These are phyloP conservation scores for Trichacis sp. DNA, from an alignment of 2,888 invertebrate genomes.

Conservation along the genomic window DNA sequence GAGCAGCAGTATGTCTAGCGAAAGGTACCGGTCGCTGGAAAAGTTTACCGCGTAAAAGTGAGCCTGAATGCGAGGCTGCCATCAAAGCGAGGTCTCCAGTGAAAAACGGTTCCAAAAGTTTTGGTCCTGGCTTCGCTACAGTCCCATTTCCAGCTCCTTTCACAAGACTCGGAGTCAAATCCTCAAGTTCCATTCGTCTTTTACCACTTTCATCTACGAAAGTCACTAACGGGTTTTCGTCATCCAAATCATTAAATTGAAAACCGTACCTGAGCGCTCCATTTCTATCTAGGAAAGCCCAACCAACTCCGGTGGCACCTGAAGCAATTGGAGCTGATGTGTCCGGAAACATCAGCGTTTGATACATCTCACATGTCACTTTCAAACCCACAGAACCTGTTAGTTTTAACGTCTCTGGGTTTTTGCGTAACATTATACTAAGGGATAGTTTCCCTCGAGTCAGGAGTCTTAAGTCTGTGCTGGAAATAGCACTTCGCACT, in stretches of 20 bases:
- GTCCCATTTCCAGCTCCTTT: conserved; percentile 80
- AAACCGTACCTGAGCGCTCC: conserved; percentile 84
- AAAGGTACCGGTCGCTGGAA: conserved; percentile 79
- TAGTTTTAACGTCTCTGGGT: conserved; percentile 76
- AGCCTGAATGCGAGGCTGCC: conserved; percentile 72
- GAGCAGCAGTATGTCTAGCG: conserved; percentile 78
- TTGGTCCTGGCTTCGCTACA: conserved; percentile 81
- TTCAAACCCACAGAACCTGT: conserved; percentile 81
- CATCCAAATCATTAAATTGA: conserved; percentile 56
- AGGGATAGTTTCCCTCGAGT: conserved; percentile 82
- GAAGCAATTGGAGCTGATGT: conserved; percentile 64
- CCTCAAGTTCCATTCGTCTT: conserved; percentile 80
- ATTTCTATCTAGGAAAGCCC: conserved; percentile 83
- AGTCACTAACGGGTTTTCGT: conserved; percentile 73
- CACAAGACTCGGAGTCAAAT: conserved; percentile 75
- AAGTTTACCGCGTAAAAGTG: conserved; percentile 78
- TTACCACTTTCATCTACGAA: conserved; percentile 81
- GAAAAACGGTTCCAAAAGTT: conserved; percentile 85
- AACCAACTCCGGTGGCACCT: conserved; percentile 75
- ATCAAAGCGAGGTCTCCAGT: conserved; percentile 85
- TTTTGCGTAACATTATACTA: conserved; percentile 77
- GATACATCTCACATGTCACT: conserved; percentile 84
- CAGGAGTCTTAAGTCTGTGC: conserved; percentile 80
- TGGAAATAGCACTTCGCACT: conserved; percentile 82
- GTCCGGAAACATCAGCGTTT: conserved; percentile 75